Evolutionary conservation across 2,888 invertebrate genomes (phyloP).

Genomic region (Helleia helle): DNA sequence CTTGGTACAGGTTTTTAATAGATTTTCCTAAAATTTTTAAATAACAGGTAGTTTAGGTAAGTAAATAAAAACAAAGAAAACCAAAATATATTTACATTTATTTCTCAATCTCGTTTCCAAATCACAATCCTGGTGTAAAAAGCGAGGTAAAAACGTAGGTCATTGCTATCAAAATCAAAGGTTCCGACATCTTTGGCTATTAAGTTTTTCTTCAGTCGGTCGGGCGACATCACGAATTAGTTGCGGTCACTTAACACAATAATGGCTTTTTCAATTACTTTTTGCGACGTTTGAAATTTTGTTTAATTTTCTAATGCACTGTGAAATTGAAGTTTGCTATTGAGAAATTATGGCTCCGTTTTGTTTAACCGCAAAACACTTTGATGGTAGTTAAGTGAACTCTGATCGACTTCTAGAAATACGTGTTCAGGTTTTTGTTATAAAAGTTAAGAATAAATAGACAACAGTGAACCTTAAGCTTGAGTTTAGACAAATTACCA

Average conservation of each 20-base stretch:
- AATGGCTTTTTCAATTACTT: constrained; percentile 5
- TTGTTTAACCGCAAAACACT: too few species aligned
- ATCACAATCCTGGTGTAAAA: neutral
- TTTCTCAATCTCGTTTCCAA: neutral
- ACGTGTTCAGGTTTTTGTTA: too few species aligned
- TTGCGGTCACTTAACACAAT: constrained; percentile 1
- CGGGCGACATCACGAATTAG: neutral
- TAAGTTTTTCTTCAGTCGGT: constrained; percentile 13
- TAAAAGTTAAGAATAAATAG: too few species aligned
- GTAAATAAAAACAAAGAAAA: neutral
- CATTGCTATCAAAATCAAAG: neutral
- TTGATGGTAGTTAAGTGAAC: too few species aligned
- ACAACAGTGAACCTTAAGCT: too few species aligned
- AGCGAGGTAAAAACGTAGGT: neutral
- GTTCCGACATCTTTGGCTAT: neutral
- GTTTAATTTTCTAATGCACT: neutral
- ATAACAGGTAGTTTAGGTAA: neutral
- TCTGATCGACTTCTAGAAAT: too few species aligned
- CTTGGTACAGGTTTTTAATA: too few species aligned
- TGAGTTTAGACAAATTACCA: too few species aligned
- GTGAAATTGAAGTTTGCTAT: neutral
- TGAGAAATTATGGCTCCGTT: neutral
- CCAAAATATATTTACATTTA: neutral
- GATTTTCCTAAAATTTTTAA: neutral
- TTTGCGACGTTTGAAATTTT: neutral